Evolutionary conservation across 2,888 invertebrate species (phyloP).

Genomic region (Amblyjoppa proteus): DNA sequence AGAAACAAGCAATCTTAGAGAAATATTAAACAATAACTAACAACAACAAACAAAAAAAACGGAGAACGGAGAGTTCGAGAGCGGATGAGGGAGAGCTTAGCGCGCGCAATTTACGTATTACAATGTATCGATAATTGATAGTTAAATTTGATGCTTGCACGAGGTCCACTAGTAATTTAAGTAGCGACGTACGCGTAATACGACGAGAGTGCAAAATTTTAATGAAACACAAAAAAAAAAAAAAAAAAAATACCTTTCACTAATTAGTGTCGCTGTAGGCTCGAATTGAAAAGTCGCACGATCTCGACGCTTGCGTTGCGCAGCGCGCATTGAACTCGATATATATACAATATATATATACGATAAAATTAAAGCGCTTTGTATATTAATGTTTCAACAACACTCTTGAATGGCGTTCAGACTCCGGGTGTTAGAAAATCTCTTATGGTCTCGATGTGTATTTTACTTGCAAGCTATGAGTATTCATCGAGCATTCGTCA

Average conservation of each 20-base stretch:
- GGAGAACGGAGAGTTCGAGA: constrained; percentile 4
- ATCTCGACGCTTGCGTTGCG: constrained; percentile 1
- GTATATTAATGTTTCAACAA: constrained; percentile 54
- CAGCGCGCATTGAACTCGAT: constrained; percentile 7
- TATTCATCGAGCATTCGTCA: constrained; percentile 16
- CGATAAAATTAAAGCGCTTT: constrained; percentile 32
- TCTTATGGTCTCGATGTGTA: constrained; percentile 17
- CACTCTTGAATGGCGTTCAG: constrained; percentile 27
- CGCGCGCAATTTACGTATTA: constrained; percentile 40
- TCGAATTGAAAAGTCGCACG: background rate
- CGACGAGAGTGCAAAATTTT: constrained; percentile 2
- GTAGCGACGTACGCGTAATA: constrained; percentile 27
- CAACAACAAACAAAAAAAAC: background rate
- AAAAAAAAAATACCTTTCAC: constrained; percentile 19
- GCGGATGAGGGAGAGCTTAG: constrained; percentile 14
- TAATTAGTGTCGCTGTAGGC: constrained; percentile 18
- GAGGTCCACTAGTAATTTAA: constrained; percentile 68
- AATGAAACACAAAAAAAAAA: background rate
- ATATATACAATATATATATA: background rate
- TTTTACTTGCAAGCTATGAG: constrained; percentile 2
- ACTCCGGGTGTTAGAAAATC: constrained; percentile 11
- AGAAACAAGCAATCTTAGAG: constrained; percentile 64
- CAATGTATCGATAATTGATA: constrained; percentile 44
- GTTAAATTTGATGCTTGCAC: constrained; percentile 67
- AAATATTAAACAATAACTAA: constrained; percentile 54